Conservation (phyloP, 2,113 vertebrate species). For the Gallinago undulata region DNA sequence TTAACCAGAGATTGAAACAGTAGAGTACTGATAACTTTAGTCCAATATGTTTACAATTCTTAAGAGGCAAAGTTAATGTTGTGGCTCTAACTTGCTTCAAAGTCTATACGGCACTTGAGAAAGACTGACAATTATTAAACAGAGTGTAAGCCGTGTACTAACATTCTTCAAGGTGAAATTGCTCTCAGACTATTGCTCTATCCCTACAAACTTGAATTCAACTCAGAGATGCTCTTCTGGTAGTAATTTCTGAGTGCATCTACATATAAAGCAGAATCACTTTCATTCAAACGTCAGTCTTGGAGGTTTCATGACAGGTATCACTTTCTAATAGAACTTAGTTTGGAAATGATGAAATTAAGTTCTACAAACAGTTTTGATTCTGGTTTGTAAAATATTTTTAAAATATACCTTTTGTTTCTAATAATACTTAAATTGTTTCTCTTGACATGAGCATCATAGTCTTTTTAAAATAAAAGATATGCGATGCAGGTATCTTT, state of each 20-base stretch:
- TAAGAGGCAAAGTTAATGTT: background rate
- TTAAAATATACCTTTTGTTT: background rate
- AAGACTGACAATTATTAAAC: background rate
- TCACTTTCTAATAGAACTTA: slow-evolving; percentile 2
- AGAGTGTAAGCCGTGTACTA: background rate
- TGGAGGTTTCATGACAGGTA: background rate
- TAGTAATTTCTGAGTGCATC: background rate
- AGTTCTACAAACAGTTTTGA: background rate
- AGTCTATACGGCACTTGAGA: background rate
- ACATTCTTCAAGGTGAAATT: background rate
- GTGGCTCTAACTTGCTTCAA: background rate
- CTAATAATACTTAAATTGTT: background rate
- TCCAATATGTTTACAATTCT: background rate
- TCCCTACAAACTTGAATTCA: background rate
- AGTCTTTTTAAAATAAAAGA: background rate
- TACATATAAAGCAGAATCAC: slow-evolving; percentile 11
- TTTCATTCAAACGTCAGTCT: slow-evolving; percentile 17
- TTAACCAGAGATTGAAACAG: background rate
- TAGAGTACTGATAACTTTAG: background rate
- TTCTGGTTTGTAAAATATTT: background rate
- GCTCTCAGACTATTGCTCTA: background rate
- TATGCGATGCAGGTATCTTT: background rate
- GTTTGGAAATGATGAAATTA: slow-evolving; percentile 6
- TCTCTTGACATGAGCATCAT: background rate
- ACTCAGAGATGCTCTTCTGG: background rate